phyloP scores from a whole-genome alignment of 2,888 invertebrate genomes.

The Apantesis nais region DNA sequence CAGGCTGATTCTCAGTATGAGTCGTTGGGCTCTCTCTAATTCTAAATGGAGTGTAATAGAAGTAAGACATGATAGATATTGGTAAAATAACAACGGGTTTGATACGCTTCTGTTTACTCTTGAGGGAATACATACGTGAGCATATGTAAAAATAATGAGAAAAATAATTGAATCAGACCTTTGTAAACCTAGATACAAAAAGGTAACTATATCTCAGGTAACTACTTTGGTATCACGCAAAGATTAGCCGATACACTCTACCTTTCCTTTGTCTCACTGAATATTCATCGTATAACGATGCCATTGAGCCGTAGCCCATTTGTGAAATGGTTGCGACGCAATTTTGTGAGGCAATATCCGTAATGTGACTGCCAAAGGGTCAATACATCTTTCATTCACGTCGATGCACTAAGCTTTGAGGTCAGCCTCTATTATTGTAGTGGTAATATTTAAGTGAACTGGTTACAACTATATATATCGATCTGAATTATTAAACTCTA shows the following conservation, averaged over 20 bases:
- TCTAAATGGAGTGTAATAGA: too few relatives aligned
- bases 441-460: not conserved
- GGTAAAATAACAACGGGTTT: too few relatives aligned
- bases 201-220: not conserved
- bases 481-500: not conserved
- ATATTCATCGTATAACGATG: conserved; percentile 1
- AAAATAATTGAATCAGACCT: too few relatives aligned
- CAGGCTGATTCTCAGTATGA: too few relatives aligned
- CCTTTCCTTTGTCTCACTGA: not conserved
- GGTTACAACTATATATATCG: not conserved
- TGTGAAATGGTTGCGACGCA: not conserved
- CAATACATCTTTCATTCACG: not conserved
- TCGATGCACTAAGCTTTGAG: not conserved
- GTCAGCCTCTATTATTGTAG: not conserved
- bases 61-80: too few relatives aligned
- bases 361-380: not conserved
- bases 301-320: not conserved
- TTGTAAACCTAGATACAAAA: not conserved
- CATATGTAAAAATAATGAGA: too few relatives aligned
- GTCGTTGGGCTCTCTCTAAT: too few relatives aligned
- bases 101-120: too few relatives aligned
- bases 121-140: too few relatives aligned
- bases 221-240: not conserved
- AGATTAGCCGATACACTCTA: not conserved
- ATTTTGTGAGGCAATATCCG: not conserved